Evolutionary conservation across 2,113 vertebrate genomes (phyloP).

Genomic region (Lycaon pictus): DNA sequence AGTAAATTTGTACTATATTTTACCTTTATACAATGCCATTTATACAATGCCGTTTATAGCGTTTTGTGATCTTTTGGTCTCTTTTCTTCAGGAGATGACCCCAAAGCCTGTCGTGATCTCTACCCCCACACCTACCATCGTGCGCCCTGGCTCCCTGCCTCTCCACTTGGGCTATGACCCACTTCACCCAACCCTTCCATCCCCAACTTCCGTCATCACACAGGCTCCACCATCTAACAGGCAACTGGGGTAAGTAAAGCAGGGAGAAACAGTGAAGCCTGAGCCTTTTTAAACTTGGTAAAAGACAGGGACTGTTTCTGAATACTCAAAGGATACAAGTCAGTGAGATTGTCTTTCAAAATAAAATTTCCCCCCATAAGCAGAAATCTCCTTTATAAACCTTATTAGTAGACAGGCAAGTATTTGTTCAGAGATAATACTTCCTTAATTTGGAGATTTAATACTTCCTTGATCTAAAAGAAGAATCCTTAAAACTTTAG

Average conservation of each 20-base stretch:
- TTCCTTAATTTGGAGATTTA: conserved; percentile 53
- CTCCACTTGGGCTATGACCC: conserved; percentile 95
- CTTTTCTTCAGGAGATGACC: conserved; percentile 86
- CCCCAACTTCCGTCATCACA: conserved; percentile 98
- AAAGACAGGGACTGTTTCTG: conserved; percentile 49
- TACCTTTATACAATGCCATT: no score
- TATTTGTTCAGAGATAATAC: neutral
- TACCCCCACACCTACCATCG: conserved; percentile 95
- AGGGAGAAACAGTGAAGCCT: neutral
- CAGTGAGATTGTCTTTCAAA: conserved; percentile 65
- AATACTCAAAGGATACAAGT: neutral
- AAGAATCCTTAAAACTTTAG: conserved; percentile 61
- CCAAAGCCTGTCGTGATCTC: conserved; percentile 91
- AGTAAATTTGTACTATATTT: conserved; percentile 54
- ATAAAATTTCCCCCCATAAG: neutral
- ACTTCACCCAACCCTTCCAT: conserved; percentile 96
- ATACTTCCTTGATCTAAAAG: conserved; percentile 13
- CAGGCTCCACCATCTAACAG: conserved; percentile 97
- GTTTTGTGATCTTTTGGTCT: conserved; percentile 68
- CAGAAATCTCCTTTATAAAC: conserved; percentile 19
- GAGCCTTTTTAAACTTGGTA: conserved; percentile 20
- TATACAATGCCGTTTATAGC: neutral
- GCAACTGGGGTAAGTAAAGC: conserved; percentile 92
- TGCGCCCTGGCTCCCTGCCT: conserved; percentile 96
- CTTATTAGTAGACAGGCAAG: conserved; percentile 21